Percentiles rank a stretch among this genome's conserved stretches.
phyloP scores from a whole-genome alignment of 2,797 vertebrate genomes.

The Echeneis naucrates region DNA sequence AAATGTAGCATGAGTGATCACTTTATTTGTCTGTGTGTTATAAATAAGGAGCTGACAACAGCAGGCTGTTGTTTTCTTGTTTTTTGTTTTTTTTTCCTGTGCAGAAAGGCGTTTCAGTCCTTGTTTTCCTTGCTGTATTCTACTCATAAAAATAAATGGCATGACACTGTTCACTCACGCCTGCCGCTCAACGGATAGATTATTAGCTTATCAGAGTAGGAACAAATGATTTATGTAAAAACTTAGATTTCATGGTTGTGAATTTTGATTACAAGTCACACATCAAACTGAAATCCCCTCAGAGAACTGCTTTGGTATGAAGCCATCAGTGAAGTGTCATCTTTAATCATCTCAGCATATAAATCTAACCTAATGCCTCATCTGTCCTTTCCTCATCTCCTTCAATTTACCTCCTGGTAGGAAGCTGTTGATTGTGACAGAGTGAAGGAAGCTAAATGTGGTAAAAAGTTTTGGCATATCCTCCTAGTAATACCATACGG shows the following conservation, averaged over 20 bases:
- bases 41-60: slow-evolving; percentile 45
- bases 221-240: slow-evolving; percentile 55
- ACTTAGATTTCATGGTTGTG: slow-evolving; percentile 38
- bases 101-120: background rate
- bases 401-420: slow-evolving; percentile 44
- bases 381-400: slow-evolving; percentile 30
- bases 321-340: slow-evolving; percentile 53
- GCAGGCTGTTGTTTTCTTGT: background rate
- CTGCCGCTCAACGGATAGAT: slow-evolving; percentile 26
- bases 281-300: slow-evolving; percentile 41
- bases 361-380: slow-evolving; percentile 32
- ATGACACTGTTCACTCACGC: slow-evolving; percentile 30
- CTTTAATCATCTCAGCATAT: slow-evolving; percentile 38
- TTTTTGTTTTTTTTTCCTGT: background rate
- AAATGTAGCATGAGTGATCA: slow-evolving; percentile 48
- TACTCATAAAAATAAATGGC: slow-evolving; percentile 43
- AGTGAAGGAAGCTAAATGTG: slow-evolving; percentile 43
- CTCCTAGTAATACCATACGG: slow-evolving; percentile 60
- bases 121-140: slow-evolving; percentile 19
- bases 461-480: slow-evolving; percentile 63
- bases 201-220: slow-evolving; percentile 26
- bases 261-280: slow-evolving; percentile 52
- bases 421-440: slow-evolving; percentile 43
- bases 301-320: slow-evolving; percentile 38
- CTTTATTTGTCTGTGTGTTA: slow-evolving; percentile 42